Conservation (phyloP, 2,113 vertebrate genomes). For the Elgaria multicarinata region DNA sequence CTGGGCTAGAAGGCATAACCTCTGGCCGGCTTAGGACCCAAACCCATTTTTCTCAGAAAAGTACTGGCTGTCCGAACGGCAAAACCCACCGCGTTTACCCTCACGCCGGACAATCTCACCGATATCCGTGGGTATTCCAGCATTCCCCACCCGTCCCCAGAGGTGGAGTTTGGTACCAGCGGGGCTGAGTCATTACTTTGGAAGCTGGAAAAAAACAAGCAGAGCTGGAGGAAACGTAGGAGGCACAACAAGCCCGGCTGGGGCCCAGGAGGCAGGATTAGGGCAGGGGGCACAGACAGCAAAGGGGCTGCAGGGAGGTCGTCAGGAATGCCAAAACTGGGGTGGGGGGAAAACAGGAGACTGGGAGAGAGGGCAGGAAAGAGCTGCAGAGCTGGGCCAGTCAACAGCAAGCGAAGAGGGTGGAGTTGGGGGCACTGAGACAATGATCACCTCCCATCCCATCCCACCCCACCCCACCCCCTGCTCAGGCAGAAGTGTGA, state of each 20-base stretch:
- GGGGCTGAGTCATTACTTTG: not conserved
- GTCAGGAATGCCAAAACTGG: not conserved
- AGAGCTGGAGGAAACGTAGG: not conserved
- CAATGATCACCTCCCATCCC: not conserved
- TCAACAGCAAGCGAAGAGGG: not conserved
- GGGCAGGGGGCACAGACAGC: not conserved
- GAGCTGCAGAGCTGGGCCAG: not conserved
- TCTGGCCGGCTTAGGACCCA: not conserved
- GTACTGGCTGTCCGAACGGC: too few species aligned
- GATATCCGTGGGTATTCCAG: too few species aligned
- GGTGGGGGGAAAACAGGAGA: not conserved
- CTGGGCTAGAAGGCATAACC: not conserved
- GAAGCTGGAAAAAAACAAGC: not conserved
- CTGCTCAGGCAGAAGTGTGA: not conserved
- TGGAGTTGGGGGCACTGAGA: not conserved
- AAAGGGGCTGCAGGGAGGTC: not conserved
- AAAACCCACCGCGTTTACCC: not conserved
- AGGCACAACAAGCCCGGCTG: not conserved
- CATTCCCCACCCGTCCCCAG: too few species aligned
- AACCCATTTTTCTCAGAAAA: not conserved
- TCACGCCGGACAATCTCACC: not conserved
- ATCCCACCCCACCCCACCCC: not conserved
- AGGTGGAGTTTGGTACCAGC: not conserved
- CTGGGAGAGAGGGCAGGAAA: not conserved
- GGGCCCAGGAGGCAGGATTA: not conserved